phyloP scores from a whole-genome alignment of 2,888 invertebrate genomes.

The Diploptera punctata region DNA sequence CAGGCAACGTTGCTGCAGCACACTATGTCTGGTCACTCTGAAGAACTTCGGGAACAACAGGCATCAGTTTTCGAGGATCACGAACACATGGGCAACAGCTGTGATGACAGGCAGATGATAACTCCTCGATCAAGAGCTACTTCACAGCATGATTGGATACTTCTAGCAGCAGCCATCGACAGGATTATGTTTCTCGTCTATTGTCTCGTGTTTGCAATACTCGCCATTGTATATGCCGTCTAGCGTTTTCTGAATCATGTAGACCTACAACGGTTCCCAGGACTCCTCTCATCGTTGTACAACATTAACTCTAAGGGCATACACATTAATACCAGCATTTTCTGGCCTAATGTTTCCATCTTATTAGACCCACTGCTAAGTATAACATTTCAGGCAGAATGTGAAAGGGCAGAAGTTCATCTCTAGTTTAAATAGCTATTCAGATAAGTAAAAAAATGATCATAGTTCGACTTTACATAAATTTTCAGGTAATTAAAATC shows the following conservation, averaged over 20 bases:
- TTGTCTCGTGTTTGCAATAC: constrained; percentile 60
- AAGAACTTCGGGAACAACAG: constrained; percentile 57
- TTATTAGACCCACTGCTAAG: too few relatives aligned
- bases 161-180: constrained; percentile 68
- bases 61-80: constrained; percentile 55
- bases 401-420: too few relatives aligned
- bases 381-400: too few relatives aligned
- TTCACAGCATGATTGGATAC: constrained; percentile 63
- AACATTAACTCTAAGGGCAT: too few relatives aligned
- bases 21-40: constrained; percentile 45
- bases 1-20: constrained; percentile 14
- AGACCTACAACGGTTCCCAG: too few relatives aligned
- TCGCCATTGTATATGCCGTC: constrained; percentile 59
- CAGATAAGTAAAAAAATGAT: too few relatives aligned
- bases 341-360: too few relatives aligned
- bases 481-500: too few relatives aligned
- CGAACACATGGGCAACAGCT: constrained; percentile 43
- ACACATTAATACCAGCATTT: too few relatives aligned
- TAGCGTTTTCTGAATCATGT: too few relatives aligned
- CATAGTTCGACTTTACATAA: too few relatives aligned
- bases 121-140: constrained; percentile 38
- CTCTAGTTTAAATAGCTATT: too few relatives aligned
- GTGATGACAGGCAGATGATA: constrained; percentile 55
- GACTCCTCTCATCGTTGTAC: background rate
- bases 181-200: constrained; percentile 65